These are phyloP conservation scores for Dolichopus griseipennis DNA, from an alignment of 2,888 invertebrate species.

Conservation along the genomic window DNA sequence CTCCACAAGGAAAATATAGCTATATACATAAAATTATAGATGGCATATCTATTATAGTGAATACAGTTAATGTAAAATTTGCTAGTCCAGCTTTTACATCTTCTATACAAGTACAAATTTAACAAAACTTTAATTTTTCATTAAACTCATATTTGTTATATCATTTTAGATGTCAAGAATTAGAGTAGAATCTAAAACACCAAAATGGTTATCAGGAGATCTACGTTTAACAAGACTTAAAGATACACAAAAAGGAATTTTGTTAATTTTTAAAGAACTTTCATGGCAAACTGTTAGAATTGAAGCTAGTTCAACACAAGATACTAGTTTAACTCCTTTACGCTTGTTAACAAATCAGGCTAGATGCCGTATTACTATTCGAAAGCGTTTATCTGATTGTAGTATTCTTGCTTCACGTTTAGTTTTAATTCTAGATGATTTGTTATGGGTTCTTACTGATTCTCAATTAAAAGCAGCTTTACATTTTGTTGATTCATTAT, in stretches of 20 bases:
- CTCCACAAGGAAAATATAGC: slow-evolving; percentile 65
- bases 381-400: slow-evolving; percentile 88
- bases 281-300: slow-evolving; percentile 96
- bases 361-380: slow-evolving; percentile 88
- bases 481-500: slow-evolving; percentile 77
- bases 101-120: slow-evolving; percentile 70
- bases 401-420: slow-evolving; percentile 85
- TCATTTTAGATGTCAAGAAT: slow-evolving; percentile 75
- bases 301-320: slow-evolving; percentile 80
- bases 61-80: slow-evolving; percentile 89
- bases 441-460: slow-evolving; percentile 95
- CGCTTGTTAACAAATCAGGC: slow-evolving; percentile 89
- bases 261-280: slow-evolving; percentile 93
- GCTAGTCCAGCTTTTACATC: slow-evolving; percentile 91
- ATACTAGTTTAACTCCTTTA: slow-evolving; percentile 73
- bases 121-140: slow-evolving; percentile 9
- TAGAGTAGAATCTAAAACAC: slow-evolving; percentile 86
- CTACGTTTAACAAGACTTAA: slow-evolving; percentile 85
- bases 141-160: slow-evolving; percentile 14
- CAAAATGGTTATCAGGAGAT: slow-evolving; percentile 80
- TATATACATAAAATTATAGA: slow-evolving; percentile 92
- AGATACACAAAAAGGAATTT: slow-evolving; percentile 76
- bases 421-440: slow-evolving; percentile 86
- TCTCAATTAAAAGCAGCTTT: slow-evolving; percentile 90
- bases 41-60: slow-evolving; percentile 92